These are phyloP conservation scores for Ophion ellenae DNA, from an alignment of 2,888 invertebrate genomes.

Conservation along the genomic window DNA sequence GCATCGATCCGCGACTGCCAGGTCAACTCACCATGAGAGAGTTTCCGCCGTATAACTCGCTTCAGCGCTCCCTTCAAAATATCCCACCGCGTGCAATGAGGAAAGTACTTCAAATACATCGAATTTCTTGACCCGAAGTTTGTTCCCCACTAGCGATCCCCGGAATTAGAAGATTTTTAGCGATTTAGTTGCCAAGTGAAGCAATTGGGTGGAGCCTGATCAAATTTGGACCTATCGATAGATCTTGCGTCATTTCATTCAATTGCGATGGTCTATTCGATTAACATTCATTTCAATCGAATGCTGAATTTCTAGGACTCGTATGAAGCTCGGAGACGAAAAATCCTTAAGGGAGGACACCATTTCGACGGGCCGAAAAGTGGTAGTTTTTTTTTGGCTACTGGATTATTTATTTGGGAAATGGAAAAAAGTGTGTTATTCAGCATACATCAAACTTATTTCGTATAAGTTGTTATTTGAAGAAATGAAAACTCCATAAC, in stretches of 20 bases:
- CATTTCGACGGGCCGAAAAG: too few relatives aligned
- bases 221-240: neutral
- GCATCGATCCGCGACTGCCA: constrained; percentile 77
- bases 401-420: too few relatives aligned
- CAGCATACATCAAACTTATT: too few relatives aligned
- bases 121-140: constrained; percentile 1
- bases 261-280: too few relatives aligned
- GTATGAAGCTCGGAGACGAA: too few relatives aligned
- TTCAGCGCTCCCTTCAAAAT: neutral
- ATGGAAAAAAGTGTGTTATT: too few relatives aligned
- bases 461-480: too few relatives aligned
- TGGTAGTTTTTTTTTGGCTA: too few relatives aligned
- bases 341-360: too few relatives aligned
- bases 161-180: neutral
- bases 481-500: too few relatives aligned
- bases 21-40: constrained; percentile 74
- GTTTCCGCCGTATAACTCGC: constrained; percentile 59
- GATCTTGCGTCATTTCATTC: neutral
- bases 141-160: neutral
- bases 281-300: neutral
- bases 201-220: neutral
- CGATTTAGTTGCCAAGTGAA: neutral
- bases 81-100: neutral
- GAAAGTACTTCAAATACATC: neutral
- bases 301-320: neutral